Evolutionary conservation across 92 coral and sea anemone genomes (phyloP).

Genomic region (Zoanthus sansibaricus): DNA sequence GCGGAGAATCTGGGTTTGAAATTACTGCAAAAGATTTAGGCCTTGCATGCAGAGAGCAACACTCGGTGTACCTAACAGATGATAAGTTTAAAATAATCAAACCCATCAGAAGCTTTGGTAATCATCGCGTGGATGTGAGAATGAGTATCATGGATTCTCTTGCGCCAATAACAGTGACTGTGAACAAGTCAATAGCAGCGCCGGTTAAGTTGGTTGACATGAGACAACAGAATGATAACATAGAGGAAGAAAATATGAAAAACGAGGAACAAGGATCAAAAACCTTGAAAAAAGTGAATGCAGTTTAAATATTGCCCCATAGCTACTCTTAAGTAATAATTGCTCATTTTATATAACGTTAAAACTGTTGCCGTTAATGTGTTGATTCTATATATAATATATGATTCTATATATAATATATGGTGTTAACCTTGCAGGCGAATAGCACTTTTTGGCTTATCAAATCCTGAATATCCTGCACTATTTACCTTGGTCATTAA

Average conservation of each 20-base stretch:
- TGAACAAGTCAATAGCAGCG: background rate
- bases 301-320: background rate
- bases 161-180: conserved; percentile 33
- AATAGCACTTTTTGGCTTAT: too few relatives aligned
- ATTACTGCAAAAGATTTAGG: conserved; percentile 28
- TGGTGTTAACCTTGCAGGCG: too few relatives aligned
- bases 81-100: conserved; percentile 23
- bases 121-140: background rate
- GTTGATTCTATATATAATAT: too few relatives aligned
- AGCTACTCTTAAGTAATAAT: background rate
- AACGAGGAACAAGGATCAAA: background rate
- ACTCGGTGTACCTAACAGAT: conserved; percentile 18
- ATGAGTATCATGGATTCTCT: conserved; percentile 14
- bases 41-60: conserved; percentile 30
- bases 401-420: too few relatives aligned
- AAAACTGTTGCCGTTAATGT: too few relatives aligned
- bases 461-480: too few relatives aligned
- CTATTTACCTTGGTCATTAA: too few relatives aligned
- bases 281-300: background rate
- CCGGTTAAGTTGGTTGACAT: background rate
- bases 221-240: background rate
- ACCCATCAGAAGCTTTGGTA: conserved; percentile 40
- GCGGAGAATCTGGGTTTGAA: conserved; percentile 29
- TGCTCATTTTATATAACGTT: too few relatives aligned
- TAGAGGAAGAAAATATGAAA: background rate